Percentiles rank a stretch among this genome's conserved stretches.
These are phyloP conservation scores for Bufotes viridis DNA, from an alignment of 2,797 vertebrate species.

Conservation along the genomic window DNA sequence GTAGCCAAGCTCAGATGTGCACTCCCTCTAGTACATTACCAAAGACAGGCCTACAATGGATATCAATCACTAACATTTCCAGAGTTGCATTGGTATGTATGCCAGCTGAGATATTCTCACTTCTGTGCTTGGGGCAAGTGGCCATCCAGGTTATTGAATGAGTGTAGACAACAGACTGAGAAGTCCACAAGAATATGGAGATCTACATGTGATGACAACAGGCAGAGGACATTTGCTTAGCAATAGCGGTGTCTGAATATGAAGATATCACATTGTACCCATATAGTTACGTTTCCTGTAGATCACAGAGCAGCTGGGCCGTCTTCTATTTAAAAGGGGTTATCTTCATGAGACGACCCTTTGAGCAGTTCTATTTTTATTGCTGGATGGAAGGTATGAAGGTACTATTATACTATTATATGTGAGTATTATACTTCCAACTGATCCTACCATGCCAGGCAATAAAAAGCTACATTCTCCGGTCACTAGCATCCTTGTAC, in stretches of 20 bases:
- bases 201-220: not conserved
- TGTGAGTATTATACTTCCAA: not conserved
- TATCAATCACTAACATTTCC: not conserved
- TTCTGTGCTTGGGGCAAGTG: not conserved
- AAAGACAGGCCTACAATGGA: not conserved
- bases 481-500: not conserved
- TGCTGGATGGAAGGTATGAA: not conserved
- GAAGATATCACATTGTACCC: not conserved
- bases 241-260: not conserved
- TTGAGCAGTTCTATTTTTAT: not conserved
- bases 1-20: no score
- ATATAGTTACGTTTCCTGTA: not conserved
- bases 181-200: not conserved
- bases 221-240: not conserved
- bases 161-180: not conserved
- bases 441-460: not conserved
- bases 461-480: not conserved
- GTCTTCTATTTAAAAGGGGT: not conserved
- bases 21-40: no score
- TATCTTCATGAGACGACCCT: not conserved
- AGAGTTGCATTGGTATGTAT: not conserved
- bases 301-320: not conserved
- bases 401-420: not conserved
- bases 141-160: not conserved
- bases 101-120: not conserved